Evolutionary conservation across 2,888 invertebrate genomes (phyloP).

Genomic region (Lepidocyrtoides sp.): DNA sequence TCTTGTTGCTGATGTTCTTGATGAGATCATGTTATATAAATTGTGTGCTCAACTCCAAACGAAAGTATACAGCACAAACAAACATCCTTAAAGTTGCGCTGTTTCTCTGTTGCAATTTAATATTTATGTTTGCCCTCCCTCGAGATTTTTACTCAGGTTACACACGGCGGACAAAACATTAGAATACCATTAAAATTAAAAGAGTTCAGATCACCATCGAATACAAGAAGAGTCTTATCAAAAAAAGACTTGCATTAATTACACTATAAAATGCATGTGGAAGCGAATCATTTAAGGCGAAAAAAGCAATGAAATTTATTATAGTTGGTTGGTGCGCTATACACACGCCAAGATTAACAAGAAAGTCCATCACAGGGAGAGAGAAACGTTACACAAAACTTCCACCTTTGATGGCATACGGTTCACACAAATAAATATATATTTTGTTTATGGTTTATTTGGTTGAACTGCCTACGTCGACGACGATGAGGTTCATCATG

Average conservation of each 20-base stretch:
- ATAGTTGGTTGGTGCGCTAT: too few relatives aligned
- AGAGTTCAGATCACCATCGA: conserved; percentile 76
- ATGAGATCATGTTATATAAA: conserved; percentile 75
- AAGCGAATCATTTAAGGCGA: background rate
- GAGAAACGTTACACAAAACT: conserved; percentile 5
- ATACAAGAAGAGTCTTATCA: conserved; percentile 30
- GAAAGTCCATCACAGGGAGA: background rate
- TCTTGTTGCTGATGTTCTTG: conserved; percentile 41
- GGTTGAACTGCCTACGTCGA: conserved; percentile 6
- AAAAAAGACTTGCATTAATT: background rate
- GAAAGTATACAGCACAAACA: conserved; percentile 13
- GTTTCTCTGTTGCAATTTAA: conserved; percentile 75
- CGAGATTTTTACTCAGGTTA: conserved; percentile 73
- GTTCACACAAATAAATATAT: background rate
- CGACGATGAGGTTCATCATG: conserved; percentile 48
- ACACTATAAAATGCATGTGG: background rate
- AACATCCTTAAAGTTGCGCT: conserved; percentile 40
- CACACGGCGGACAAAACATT: conserved; percentile 68
- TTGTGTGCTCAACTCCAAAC: conserved; percentile 46
- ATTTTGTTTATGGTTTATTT: conserved; percentile 10
- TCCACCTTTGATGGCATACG: background rate
- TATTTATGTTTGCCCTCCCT: conserved; percentile 78
- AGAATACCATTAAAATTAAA: conserved; percentile 79
- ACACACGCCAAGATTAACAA: conserved; percentile 17
- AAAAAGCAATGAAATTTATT: too few relatives aligned